Percentiles rank a stretch among this genome's conserved stretches.
These are phyloP conservation scores for Copidosoma aretas DNA, from an alignment of 2,888 invertebrate species.

Conservation along the genomic window DNA sequence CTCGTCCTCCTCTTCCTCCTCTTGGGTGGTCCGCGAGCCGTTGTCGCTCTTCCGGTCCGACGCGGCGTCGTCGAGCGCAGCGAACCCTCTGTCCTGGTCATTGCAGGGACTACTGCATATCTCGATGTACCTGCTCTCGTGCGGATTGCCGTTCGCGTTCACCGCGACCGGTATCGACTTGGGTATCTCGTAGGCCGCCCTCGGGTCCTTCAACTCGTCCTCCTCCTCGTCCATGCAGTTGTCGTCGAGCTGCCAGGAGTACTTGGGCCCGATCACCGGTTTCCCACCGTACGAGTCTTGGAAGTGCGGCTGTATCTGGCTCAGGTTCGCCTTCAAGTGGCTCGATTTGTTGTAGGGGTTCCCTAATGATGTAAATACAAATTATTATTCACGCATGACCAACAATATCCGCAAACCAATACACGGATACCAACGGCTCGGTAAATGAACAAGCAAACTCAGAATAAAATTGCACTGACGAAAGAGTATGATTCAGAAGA, in stretches of 20 bases:
- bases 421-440: too few relatives aligned
- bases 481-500: too few relatives aligned
- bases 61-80: not conserved
- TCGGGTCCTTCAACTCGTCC: constrained; percentile 60
- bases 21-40: not conserved
- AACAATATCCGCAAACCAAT: too few relatives aligned
- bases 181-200: constrained; percentile 73
- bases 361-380: constrained; percentile 52
- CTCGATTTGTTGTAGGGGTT: constrained; percentile 63
- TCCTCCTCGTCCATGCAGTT: constrained; percentile 56
- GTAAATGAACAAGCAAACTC: too few relatives aligned
- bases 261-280: constrained; percentile 65
- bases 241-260: constrained; percentile 73
- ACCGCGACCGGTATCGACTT: constrained; percentile 57
- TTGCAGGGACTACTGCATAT: constrained; percentile 24
- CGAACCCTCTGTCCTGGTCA: constrained; percentile 13
- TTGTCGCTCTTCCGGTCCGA: not conserved
- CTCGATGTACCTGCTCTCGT: constrained; percentile 29
- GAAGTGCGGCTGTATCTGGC: constrained; percentile 63
- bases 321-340: constrained; percentile 62
- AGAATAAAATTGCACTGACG: too few relatives aligned
- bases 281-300: constrained; percentile 53
- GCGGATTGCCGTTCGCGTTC: not conserved
- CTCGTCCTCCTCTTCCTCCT: constrained; percentile 3
- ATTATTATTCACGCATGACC: too few relatives aligned